Evolutionary conservation across 2,888 invertebrate genomes (phyloP).

Genomic region (Hermodice carunculata): DNA sequence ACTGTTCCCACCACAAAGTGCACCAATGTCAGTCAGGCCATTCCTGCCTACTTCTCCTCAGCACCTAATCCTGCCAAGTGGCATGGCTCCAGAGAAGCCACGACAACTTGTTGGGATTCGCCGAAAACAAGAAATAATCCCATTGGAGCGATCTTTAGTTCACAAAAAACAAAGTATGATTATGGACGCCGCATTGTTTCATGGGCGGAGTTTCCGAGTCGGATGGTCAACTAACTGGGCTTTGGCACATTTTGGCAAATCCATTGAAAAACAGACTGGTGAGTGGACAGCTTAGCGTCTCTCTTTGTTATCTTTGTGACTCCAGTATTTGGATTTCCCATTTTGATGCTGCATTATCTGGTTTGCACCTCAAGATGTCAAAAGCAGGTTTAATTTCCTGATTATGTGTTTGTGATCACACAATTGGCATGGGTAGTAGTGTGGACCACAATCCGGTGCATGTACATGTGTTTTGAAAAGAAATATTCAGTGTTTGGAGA

Average conservation of each 20-base stretch:
- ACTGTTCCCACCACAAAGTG: no score
- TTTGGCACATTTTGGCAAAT: constrained; percentile 72
- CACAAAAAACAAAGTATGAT: constrained; percentile 55
- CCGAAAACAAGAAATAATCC: constrained; percentile 48
- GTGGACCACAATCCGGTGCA: no score
- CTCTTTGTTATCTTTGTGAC: background rate
- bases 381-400: no score
- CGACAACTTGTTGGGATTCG: constrained; percentile 52
- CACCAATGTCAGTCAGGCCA: background rate
- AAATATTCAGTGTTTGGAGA: no score
- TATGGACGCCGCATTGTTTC: constrained; percentile 68
- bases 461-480: no score
- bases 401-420: no score
- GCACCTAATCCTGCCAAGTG: constrained; percentile 56
- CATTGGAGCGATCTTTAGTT: constrained; percentile 56
- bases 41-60: constrained; percentile 44
- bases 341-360: no score
- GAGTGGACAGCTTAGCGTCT: background rate
- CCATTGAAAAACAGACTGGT: background rate
- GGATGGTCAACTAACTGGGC: constrained; percentile 82
- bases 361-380: no score
- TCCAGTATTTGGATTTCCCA: background rate
- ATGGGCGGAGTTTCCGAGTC: constrained; percentile 75
- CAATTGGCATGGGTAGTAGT: no score
- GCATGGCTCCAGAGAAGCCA: constrained; percentile 47